Conservation (phyloP, 2,888 invertebrate genomes). For the Chydorus sphaericus region DNA sequence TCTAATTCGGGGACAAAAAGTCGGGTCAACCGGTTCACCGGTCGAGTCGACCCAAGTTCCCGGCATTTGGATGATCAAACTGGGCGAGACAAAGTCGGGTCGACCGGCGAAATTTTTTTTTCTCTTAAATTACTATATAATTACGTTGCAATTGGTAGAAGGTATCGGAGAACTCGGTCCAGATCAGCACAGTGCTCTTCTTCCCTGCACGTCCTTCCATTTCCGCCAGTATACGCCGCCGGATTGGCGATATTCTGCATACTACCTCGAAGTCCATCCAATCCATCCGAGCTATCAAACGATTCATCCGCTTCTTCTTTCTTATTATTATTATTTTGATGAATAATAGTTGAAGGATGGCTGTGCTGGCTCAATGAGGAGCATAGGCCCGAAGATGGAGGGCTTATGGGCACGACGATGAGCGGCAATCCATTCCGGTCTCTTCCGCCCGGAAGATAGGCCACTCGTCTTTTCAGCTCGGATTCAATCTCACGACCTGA, state of each 20-base stretch:
- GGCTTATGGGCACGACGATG: constrained; percentile 39
- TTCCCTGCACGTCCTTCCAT: background rate
- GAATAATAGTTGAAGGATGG: no score
- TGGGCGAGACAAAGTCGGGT: background rate
- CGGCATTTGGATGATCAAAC: background rate
- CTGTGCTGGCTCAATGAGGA: background rate
- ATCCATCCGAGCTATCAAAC: background rate
- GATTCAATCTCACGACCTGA: constrained; percentile 3
- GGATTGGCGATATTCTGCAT: no score
- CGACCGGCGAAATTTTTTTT: background rate
- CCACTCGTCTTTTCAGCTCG: constrained; percentile 25
- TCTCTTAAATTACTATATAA: background rate
- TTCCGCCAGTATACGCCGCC: no score
- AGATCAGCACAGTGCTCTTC: constrained; percentile 4
- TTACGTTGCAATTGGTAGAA: constrained; percentile 1
- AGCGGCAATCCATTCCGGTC: constrained; percentile 48
- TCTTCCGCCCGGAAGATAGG: constrained; percentile 47
- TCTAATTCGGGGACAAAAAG: no score
- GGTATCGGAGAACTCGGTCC: constrained; percentile 5
- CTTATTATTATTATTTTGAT: no score
- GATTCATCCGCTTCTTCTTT: background rate
- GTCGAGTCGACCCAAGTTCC: background rate
- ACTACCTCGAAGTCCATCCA: no score
- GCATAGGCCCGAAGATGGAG: background rate
- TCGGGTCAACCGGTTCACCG: no score